These are phyloP conservation scores for Tinamus major DNA, from an alignment of 2,797 vertebrate species.

Conservation along the genomic window DNA sequence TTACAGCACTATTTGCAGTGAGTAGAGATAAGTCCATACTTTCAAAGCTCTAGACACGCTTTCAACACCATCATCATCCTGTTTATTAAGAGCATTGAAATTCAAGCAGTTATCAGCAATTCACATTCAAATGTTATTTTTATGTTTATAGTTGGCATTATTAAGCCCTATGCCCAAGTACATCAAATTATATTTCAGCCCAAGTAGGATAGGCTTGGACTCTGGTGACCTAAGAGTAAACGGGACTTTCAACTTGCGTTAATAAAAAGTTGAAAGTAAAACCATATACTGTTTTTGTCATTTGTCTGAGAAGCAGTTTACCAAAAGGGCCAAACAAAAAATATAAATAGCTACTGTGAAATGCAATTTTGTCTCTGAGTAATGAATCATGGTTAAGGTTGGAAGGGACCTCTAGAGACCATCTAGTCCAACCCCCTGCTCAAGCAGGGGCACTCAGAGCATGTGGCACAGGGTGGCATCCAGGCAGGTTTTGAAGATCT, in stretches of 20 bases:
- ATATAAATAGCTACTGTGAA: not conserved
- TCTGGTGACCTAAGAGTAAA: not conserved
- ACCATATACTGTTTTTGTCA: not conserved
- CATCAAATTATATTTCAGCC: not conserved
- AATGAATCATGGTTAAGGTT: not conserved
- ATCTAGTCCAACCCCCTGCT: too few relatives aligned
- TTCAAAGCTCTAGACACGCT: not conserved
- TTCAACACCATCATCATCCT: not conserved
- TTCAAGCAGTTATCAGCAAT: not conserved
- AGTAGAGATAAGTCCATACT: not conserved
- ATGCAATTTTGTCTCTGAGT: not conserved
- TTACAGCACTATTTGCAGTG: not conserved
- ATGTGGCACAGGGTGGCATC: too few relatives aligned
- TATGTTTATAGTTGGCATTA: not conserved
- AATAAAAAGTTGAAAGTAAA: not conserved
- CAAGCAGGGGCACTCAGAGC: too few relatives aligned
- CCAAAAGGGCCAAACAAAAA: not conserved
- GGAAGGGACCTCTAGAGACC: too few relatives aligned
- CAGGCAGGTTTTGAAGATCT: too few relatives aligned
- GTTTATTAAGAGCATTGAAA: not conserved
- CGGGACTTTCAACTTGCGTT: not conserved
- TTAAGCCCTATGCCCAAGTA: not conserved
- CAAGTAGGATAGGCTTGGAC: not conserved
- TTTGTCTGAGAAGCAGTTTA: not conserved
- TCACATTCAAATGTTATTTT: not conserved